Evolutionary conservation across 2,888 invertebrate genomes (phyloP).

Genomic region (Iselma pallidipennis): DNA sequence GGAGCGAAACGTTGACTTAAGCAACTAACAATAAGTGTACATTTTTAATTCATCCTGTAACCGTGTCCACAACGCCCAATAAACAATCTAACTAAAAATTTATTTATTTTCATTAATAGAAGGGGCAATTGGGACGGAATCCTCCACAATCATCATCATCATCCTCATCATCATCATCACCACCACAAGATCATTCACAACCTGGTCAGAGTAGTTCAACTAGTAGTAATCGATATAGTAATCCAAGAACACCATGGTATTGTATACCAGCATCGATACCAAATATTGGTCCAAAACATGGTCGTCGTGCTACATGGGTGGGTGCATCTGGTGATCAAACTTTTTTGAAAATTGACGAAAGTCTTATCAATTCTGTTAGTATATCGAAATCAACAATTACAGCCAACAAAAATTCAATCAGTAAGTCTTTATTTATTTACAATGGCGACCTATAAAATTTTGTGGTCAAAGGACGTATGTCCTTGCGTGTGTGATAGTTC

Average conservation of each 20-base stretch:
- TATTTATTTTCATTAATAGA: no score
- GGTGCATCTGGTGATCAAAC: constrained; percentile 97
- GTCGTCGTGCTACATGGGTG: constrained; percentile 90
- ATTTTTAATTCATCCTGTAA: no score
- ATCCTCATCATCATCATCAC: no score
- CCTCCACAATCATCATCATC: constrained; percentile 45
- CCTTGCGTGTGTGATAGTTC: no score
- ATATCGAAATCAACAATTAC: constrained; percentile 86
- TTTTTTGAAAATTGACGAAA: constrained; percentile 89
- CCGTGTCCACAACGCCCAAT: no score
- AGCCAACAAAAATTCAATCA: constrained; percentile 81
- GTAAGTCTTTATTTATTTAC: constrained; percentile 60
- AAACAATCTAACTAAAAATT: no score
- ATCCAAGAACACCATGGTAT: constrained; percentile 65
- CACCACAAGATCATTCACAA: constrained; percentile 46
- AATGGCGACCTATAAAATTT: no score
- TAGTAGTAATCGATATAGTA: constrained; percentile 38
- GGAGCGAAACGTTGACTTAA: no score
- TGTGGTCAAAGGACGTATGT: no score
- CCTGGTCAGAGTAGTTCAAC: constrained; percentile 50
- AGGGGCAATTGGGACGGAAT: constrained; percentile 67
- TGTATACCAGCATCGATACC: constrained; percentile 76
- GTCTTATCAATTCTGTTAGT: constrained; percentile 88
- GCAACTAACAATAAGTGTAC: no score
- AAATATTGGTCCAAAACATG: constrained; percentile 81